A percentile compares a stretch with the other conserved stretches of the same genome.
These are phyloP conservation scores for Diacarnus erythraeanus DNA, from an alignment of 37 sponge, comb jelly and placozoan species.

Conservation along the genomic window DNA sequence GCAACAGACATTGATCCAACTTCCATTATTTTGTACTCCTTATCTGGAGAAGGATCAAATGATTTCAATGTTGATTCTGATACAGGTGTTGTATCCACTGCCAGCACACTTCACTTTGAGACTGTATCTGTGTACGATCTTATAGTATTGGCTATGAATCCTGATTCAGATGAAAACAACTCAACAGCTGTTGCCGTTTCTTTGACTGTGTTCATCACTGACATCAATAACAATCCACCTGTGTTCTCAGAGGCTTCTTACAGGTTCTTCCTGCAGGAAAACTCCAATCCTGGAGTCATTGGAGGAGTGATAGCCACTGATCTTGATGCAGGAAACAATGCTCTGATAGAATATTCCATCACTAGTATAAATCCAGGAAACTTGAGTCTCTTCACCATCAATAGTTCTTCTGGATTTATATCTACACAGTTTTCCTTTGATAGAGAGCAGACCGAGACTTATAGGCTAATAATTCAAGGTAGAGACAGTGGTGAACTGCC, in stretches of 20 bases:
- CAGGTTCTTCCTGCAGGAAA: slow-evolving; percentile 9
- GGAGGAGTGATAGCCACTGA: slow-evolving; percentile 34
- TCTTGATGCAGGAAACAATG: slow-evolving; percentile 20
- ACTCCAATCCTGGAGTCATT: slow-evolving; percentile 7
- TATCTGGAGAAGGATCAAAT: slow-evolving; percentile 1
- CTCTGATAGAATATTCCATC: slow-evolving; percentile 27
- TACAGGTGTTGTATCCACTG: slow-evolving; percentile 39
- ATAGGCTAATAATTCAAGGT: slow-evolving; percentile 25
- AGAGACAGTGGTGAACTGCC: slow-evolving; percentile 22
- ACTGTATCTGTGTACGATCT: slow-evolving; percentile 18
- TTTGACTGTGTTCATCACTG: slow-evolving; percentile 32
- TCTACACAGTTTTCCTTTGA: slow-evolving; percentile 22
- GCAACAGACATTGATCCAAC: slow-evolving; percentile 56
- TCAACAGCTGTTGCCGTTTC: slow-evolving; percentile 11
- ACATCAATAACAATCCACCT: slow-evolving; percentile 50
- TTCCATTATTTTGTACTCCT: slow-evolving; percentile 32
- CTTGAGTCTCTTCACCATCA: slow-evolving; percentile 13
- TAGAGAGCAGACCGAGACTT: slow-evolving; percentile 26
- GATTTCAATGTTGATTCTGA: slow-evolving; percentile 31
- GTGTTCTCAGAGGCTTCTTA: slow-evolving; percentile 10
- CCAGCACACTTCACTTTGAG: slow-evolving; percentile 28
- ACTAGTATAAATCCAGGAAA: not conserved
- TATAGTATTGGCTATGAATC: slow-evolving; percentile 31
- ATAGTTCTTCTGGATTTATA: slow-evolving; percentile 22
- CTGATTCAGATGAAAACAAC: not conserved